Evolutionary conservation across 1,140 invertebrate species (phyloP).

Genomic region (Asobara japonica): DNA sequence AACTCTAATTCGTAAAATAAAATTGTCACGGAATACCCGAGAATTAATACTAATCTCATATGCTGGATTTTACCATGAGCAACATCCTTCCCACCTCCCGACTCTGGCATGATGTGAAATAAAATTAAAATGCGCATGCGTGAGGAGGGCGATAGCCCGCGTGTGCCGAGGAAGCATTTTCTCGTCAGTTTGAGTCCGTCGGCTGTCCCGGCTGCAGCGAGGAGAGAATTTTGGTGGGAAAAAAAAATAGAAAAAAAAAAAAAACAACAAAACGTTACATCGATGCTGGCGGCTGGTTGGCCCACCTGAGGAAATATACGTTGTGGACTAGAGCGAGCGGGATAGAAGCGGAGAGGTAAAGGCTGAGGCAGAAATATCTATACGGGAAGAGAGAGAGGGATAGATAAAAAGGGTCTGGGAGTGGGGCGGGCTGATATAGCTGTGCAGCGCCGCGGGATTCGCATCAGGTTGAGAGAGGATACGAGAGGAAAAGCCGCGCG

Average conservation of each 20-base stretch:
- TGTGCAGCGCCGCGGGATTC: constrained; percentile 15
- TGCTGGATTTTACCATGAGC: constrained; percentile 8
- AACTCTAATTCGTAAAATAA: background rate
- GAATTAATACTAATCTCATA: constrained; percentile 10
- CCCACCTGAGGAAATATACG: constrained; percentile 21
- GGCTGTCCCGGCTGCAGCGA: background rate
- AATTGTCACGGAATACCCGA: background rate
- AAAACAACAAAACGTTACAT: constrained; percentile 4
- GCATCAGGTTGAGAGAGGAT: constrained; percentile 20
- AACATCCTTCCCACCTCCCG: constrained; percentile 18
- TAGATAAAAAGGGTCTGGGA: background rate
- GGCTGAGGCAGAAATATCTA: background rate
- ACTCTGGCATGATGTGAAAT: background rate
- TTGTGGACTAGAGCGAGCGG: background rate
- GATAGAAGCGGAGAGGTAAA: background rate
- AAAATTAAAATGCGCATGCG: constrained; percentile 20
- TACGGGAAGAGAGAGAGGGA: background rate
- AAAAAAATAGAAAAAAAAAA: background rate
- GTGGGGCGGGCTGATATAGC: constrained; percentile 11
- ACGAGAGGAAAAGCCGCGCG: constrained; percentile 19
- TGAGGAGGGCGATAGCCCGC: constrained; percentile 9
- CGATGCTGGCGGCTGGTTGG: constrained; percentile 13
- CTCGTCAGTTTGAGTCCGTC: constrained; percentile 18
- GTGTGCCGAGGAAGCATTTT: background rate
- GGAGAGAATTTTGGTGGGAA: constrained; percentile 1